phyloP scores from a whole-genome alignment of 2,888 invertebrate species.

The Chaetoderma sp. region DNA sequence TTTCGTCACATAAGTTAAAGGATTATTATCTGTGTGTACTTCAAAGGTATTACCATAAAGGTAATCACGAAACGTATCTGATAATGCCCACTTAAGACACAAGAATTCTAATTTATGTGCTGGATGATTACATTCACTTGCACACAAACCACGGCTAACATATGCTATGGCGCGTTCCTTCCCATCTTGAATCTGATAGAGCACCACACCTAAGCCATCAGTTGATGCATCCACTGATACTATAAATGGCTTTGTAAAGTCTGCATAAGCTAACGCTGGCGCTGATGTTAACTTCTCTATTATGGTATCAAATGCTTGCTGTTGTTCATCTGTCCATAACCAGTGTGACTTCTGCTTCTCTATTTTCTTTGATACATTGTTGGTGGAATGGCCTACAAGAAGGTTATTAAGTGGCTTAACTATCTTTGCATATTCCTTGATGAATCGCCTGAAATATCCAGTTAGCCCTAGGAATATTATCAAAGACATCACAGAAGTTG shows the following conservation, averaged over 20 bases:
- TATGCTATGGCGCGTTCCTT: constrained; percentile 17
- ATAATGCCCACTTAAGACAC: constrained; percentile 23
- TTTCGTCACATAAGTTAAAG: constrained; percentile 13
- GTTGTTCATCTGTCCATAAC: constrained; percentile 9
- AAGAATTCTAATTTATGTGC: constrained; percentile 25
- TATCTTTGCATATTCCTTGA: no score
- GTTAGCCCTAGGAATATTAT: no score
- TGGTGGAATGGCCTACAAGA: no score
- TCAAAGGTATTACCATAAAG: constrained; percentile 10
- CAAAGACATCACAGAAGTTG: no score
- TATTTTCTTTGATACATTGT: no score
- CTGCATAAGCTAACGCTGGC: constrained; percentile 24
- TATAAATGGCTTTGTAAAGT: constrained; percentile 20
- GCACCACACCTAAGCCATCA: constrained; percentile 25
- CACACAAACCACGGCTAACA: constrained; percentile 9
- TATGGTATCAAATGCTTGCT: constrained; percentile 18
- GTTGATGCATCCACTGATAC: constrained; percentile 21
- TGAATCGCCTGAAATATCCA: no score
- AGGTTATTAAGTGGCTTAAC: no score
- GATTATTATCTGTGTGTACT: no score
- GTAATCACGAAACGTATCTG: constrained; percentile 21
- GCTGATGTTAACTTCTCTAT: neutral
- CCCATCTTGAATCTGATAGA: constrained; percentile 25
- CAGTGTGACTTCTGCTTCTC: neutral
- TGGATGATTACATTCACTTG: constrained; percentile 14